phyloP scores from a whole-genome alignment of 2,888 invertebrate genomes.

The Eucera pruinosa region DNA sequence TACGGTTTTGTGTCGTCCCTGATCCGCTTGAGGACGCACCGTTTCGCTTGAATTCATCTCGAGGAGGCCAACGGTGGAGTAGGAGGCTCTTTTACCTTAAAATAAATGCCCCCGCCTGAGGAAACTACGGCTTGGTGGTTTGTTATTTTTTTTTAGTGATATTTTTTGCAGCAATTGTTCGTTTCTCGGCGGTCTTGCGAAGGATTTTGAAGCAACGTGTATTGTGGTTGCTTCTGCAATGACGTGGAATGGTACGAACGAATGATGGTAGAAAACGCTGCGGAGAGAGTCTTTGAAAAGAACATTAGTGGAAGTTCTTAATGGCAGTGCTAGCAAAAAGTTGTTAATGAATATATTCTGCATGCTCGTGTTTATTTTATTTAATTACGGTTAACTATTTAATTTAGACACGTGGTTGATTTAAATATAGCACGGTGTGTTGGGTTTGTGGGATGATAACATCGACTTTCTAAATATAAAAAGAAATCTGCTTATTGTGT shows the following conservation, averaged over 20 bases:
- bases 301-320: not conserved
- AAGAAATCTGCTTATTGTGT: no score
- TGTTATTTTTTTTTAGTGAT: not conserved
- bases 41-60: constrained; percentile 22
- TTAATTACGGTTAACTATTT: no score
- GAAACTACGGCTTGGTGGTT: not conserved
- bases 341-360: no score
- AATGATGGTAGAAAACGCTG: not conserved
- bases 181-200: not conserved
- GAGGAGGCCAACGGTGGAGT: constrained; percentile 1
- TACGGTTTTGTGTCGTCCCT: constrained; percentile 11
- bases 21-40: constrained; percentile 13
- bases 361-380: no score
- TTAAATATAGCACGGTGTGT: no score
- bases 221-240: not conserved
- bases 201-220: not conserved
- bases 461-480: no score
- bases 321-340: no score
- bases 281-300: no score
- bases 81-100: not conserved
- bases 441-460: no score
- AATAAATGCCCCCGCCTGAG: constrained; percentile 4
- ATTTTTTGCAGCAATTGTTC: not conserved
- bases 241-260: not conserved
- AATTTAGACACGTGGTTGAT: no score